Base-by-base conservation (phyloP, 2,888 invertebrate genomes). In the Liopterus haemorrhoidalis region DNA sequence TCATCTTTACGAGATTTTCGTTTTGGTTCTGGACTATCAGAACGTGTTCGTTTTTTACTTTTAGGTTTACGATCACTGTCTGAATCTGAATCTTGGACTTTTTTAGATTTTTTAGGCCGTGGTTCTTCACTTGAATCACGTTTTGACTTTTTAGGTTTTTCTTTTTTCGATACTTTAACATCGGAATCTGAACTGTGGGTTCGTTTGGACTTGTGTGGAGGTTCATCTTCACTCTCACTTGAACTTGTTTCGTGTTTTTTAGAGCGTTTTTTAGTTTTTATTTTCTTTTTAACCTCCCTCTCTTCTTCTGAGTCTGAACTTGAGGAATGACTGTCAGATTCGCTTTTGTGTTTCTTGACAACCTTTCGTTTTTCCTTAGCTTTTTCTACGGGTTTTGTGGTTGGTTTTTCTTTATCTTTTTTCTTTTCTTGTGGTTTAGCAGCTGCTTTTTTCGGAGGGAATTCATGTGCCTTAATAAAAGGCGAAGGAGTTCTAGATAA, bases 401-500 rank as follows among this genome's bases (percentile, higher is more conserved):
- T 74, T 72, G 14, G 68, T 68, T 60, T 74, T 70, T 64, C 73
- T 70, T 49, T 71, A 59, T 51, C 74, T 62, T 48, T 68, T 63
- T 57, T 74, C 65, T 54, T 71, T 68, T 45, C 45, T 25, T 38
- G 39, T n/a, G 70, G 70, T 52, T 67, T 64, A 8, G 49, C 50
- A 20, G 54, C 44, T 39, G 58, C 49, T 48, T 41, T 71, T 71
- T 64, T 76, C 68, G 57, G 64, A 11, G 67, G 78, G 35, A 77
- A 73, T 63, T 79, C 79, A 52, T 77, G 73, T 54, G 76, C 76
- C 57, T 83, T 83, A 49, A 87, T 79, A 67, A 89, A 88, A 30
- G 89, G 88, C 11, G 89, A 88, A 9, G 89, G 88, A 1, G 88
- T 89, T 51, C 88, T 76, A n/a, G 89, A 89, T 30, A 87, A 72